phyloP scores from a whole-genome alignment of 2,888 invertebrate species.

The Charanyca ferruginea region DNA sequence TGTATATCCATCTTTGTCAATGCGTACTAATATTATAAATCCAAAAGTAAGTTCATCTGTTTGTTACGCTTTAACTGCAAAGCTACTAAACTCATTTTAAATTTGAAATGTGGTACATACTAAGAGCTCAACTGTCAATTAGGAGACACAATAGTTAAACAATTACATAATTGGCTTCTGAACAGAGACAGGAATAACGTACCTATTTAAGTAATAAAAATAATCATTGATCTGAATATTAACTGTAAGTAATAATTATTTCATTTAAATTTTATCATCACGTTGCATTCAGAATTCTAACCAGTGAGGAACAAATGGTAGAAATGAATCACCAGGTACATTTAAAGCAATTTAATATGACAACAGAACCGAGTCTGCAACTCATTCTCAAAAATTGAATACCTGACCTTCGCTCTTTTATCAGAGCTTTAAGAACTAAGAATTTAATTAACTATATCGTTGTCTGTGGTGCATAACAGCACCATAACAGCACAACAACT shows the following conservation, averaged over 20 bases:
- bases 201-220: constrained; percentile 54
- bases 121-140: no score
- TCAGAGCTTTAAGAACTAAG: constrained; percentile 63
- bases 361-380: constrained; percentile 64
- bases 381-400: constrained; percentile 75
- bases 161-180: no score
- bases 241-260: constrained; percentile 15
- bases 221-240: constrained; percentile 32
- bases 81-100: no score
- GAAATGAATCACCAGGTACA: constrained; percentile 44
- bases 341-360: constrained; percentile 54
- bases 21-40: no score
- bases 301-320: constrained; percentile 24
- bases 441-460: constrained; percentile 69
- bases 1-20: no score
- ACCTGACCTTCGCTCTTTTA: constrained; percentile 73
- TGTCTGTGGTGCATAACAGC: constrained; percentile 64
- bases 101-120: no score
- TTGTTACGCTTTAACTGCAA: no score
- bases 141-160: no score
- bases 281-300: constrained; percentile 24
- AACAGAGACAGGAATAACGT: constrained; percentile 27
- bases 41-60: no score
- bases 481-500: constrained; percentile 73
- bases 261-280: constrained; percentile 28